phyloP scores from a whole-genome alignment of 2,113 vertebrate species.

The Callocephalon fimbriatum region DNA sequence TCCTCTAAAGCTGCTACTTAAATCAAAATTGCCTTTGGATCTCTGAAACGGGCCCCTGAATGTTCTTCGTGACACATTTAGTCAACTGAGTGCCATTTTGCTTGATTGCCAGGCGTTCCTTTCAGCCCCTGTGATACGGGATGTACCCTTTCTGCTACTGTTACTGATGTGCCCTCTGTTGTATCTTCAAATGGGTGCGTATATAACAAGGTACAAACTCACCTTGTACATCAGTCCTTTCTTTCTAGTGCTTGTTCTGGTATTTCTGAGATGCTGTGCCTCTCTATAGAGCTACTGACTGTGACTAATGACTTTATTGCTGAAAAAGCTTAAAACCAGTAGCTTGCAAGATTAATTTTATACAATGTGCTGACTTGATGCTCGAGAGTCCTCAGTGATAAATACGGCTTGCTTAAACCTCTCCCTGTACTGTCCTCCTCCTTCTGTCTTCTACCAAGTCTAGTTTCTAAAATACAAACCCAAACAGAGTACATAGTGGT shows the following conservation, averaged over 20 bases:
- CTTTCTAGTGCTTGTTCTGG: neutral
- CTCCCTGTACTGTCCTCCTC: neutral
- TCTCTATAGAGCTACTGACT: neutral
- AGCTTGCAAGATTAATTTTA: neutral
- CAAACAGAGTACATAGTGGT: neutral
- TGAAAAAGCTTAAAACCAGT: neutral
- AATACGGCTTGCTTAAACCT: neutral
- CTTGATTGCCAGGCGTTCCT: neutral
- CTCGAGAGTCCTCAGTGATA: neutral
- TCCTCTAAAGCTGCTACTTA: neutral
- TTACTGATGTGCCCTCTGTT: fast-evolving
- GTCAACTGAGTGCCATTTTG: neutral
- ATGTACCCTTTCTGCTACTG: neutral
- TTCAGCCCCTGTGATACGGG: neutral
- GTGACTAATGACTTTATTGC: neutral
- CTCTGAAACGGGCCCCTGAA: neutral
- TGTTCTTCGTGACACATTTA: neutral
- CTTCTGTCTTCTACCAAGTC: neutral
- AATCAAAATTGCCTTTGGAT: neutral
- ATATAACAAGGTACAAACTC: fast-evolving
- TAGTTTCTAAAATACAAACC: neutral
- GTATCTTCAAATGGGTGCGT: fast-evolving
- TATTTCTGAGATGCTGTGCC: neutral
- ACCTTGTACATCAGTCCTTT: neutral
- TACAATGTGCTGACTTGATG: neutral